phyloP scores from a whole-genome alignment of 2,113 vertebrate species.

The Xyrauchen texanus region DNA sequence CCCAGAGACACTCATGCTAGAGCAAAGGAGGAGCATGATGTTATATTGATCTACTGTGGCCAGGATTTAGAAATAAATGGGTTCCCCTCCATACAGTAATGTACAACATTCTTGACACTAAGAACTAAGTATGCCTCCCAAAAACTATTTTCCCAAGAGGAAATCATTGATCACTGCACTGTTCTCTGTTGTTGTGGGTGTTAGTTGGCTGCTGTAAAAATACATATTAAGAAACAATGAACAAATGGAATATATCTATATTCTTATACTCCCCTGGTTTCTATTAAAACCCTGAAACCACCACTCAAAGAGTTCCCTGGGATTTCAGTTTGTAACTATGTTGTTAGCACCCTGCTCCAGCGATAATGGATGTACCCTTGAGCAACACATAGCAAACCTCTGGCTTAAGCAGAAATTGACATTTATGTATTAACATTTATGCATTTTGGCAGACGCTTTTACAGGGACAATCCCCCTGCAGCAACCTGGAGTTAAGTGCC shows the following conservation, averaged over 20 bases:
- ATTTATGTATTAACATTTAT: too few relatives aligned
- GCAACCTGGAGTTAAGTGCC: too few relatives aligned
- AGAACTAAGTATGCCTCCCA: slow-evolving; percentile 29
- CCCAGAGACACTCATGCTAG: slow-evolving; percentile 41
- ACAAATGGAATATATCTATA: slow-evolving; percentile 40
- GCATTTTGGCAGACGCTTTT: too few relatives aligned
- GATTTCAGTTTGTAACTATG: slow-evolving; percentile 1
- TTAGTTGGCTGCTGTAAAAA: slow-evolving; percentile 18
- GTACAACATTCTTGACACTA: slow-evolving; percentile 16
- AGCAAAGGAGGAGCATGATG: slow-evolving; percentile 26
- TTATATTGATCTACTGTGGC: slow-evolving; percentile 33
- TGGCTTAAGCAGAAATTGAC: too few relatives aligned
- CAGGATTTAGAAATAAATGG: slow-evolving; percentile 31
- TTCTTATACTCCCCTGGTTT: slow-evolving; percentile 36
- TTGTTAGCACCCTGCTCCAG: slow-evolving; percentile 30
- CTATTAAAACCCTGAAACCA: slow-evolving; percentile 23
- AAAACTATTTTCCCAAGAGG: slow-evolving; percentile 13
- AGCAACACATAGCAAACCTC: background rate
- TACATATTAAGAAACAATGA: slow-evolving; percentile 12
- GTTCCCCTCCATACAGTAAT: slow-evolving; percentile 8
- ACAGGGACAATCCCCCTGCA: too few relatives aligned
- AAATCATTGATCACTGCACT: slow-evolving; percentile 19
- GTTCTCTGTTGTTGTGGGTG: slow-evolving; percentile 8
- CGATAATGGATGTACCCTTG: background rate
- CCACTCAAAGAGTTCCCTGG: background rate